phyloP scores from a whole-genome alignment of 2,113 vertebrate genomes.

The Chionis minor region DNA sequence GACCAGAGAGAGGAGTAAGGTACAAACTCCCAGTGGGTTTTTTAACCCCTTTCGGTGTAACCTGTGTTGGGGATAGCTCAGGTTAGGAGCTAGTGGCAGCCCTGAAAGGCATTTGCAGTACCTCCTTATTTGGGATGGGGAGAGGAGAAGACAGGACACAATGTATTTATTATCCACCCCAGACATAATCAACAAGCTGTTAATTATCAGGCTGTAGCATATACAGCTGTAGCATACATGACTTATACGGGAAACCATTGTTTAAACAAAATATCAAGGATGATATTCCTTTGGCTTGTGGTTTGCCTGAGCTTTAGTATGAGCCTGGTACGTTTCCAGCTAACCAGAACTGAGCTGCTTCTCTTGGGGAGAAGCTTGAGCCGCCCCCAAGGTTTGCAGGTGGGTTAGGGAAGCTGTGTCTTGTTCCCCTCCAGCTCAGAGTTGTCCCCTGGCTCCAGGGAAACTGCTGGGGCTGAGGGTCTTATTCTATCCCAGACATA shows the following conservation, averaged over 20 bases:
- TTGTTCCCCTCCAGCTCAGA: background rate
- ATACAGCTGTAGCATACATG: background rate
- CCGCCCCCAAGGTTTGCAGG: background rate
- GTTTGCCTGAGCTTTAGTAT: background rate
- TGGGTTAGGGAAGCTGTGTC: background rate
- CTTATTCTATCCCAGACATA: background rate
- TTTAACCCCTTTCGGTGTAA: background rate
- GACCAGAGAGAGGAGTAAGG: background rate
- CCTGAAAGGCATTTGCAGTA: background rate
- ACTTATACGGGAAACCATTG: background rate
- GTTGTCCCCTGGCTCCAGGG: background rate
- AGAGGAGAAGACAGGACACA: background rate
- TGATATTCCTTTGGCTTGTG: background rate
- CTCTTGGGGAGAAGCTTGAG: background rate
- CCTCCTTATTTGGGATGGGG: background rate
- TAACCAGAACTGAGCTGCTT: background rate
- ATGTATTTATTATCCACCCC: background rate
- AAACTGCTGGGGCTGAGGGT: background rate
- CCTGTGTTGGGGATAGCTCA: background rate
- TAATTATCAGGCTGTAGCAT: background rate
- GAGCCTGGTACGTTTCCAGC: background rate
- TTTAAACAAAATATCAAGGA: background rate
- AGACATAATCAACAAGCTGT: background rate
- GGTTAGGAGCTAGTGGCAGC: background rate
- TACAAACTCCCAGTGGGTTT: rapidly evolving